Evolutionary conservation across 1,140 invertebrate species (phyloP), one percentile per base, ranked within the genome.

Genomic region (Melanaphis sacchari): DNA sequence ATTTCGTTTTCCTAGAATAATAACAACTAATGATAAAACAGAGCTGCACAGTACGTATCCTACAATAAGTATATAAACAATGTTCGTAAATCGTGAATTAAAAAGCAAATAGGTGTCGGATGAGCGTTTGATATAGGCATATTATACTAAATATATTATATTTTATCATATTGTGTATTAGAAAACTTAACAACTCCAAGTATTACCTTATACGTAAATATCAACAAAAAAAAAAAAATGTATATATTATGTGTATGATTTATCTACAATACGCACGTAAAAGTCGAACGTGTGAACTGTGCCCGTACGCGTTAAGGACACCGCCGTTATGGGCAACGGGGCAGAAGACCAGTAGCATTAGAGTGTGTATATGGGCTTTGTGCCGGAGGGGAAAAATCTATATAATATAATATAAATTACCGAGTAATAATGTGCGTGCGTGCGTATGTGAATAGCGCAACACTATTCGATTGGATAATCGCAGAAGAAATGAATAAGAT

Each of bases 271-370:
- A 41, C 41, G 6, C 9, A 26, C 84, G 40, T 85, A 85, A 85
- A 85, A 85, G 84, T 85, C 84, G 84, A 85, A 85, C 84, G 84
- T 85, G 84, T 85, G 84, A 85, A 85, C 84, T n/a, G 59, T n/a
- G 59, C 59, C n/a, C n/a, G 59, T 76, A 15, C 59, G 59, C n/a
- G 31, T 26, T 84, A 84, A 26, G 82, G 82, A 84, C 82, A 84
- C 31, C 26, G 7, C 82, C 24, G 40, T 41, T 84, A 84, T 40
- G 38, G 36, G 82, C 36, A 40, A 40, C 24, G 40, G 21, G 40
- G 36, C 36, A 40, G 82, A 84, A 84, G 82, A 84, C 82, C 24
- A 84, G 82, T 84, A 40, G 38, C 82, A 40, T 26, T n/a, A 76
- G 11, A 11, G 59, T 18, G 59, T 66, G 15, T n/a, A 11, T 82